Percentiles rank a stretch among this genome's conserved stretches.
Evolutionary conservation across 2,888 invertebrate species (phyloP).

Genomic region (Cyclophora punctaria): DNA sequence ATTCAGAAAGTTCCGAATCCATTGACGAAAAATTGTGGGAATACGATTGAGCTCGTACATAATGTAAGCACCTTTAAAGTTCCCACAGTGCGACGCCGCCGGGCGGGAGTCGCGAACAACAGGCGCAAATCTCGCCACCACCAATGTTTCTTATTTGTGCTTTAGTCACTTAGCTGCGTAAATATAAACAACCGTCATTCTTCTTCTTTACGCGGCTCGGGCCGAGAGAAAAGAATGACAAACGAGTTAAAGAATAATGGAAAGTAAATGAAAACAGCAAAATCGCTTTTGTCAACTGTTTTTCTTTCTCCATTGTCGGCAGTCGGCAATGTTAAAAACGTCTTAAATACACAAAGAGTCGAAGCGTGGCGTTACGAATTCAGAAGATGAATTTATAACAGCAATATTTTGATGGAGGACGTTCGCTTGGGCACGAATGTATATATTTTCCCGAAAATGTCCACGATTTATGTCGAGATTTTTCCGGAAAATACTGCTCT

Average conservation of each 20-base stretch:
- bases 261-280: conserved; percentile 70
- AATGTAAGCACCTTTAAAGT: conserved; percentile 14
- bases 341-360: conserved; percentile 30
- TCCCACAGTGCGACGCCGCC: background rate
- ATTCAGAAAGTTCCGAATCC: conserved; percentile 7
- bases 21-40: conserved; percentile 8
- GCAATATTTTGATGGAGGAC: conserved; percentile 22
- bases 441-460: conserved; percentile 20
- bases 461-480: conserved; percentile 18
- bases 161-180: conserved; percentile 58
- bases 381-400: conserved; percentile 30
- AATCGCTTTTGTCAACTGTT: conserved; percentile 66
- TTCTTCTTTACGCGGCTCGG: conserved; percentile 57
- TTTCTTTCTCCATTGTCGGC: conserved; percentile 47
- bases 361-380: conserved; percentile 36
- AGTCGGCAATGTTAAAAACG: conserved; percentile 43
- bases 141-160: conserved; percentile 49
- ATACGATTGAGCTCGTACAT: conserved; percentile 11
- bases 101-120: conserved; percentile 25
- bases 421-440: conserved; percentile 18
- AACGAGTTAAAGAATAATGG: conserved; percentile 70
- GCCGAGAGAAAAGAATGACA: conserved; percentile 64
- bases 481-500: conserved; percentile 12
- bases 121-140: conserved; percentile 37
- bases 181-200: conserved; percentile 64